Base-by-base conservation (phyloP, 1,140 invertebrate genomes). In the Drosophila novamexicana region DNA sequence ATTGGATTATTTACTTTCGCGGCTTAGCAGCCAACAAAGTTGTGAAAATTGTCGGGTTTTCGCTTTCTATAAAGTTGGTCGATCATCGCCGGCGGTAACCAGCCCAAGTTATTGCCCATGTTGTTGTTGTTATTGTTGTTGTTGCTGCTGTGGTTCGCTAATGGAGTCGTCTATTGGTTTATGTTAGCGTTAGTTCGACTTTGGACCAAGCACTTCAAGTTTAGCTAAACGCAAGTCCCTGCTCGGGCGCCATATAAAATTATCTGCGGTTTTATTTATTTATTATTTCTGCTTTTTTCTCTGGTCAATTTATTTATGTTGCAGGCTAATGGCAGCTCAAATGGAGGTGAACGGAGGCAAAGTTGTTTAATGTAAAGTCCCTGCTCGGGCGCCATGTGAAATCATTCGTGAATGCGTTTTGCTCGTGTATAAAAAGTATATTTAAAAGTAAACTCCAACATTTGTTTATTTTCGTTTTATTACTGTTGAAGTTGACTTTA, bases 1-100 rank as follows among this genome's bases (percentile, higher is more conserved):
- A 88, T 88, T 88, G 84, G 84, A 88, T 88, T 88, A 88, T 89
- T 89, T 89, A 88, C 84, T 88, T 88, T 88, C 80, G 80, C 80
- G 84, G 84, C 84, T 89, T 84, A 88, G 77, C 84, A 71, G 82
- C 75, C 74, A 83, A 66, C 82, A 70, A 72, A 78, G 69, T 82
- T 67, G 79, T 75, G 79, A 86, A 86, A 86, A 86, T 86, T 88
- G 83, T 83, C 84, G 77, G 72, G 79, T 88, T 88, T 88, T 88
- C 83, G 83, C 83, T 88, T 88, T 88, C 84, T 88, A 88, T 88
- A 76, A 67, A 73, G 47, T 68, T 58, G 70, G 39, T 61, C 70
- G 70, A 73, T 73, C 70, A 61, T 68, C 64, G 49, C 47, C 37
- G 61, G 37, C 36, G 29, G 54, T 42, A 57, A 29, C 54, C 54